Conservation (phyloP, 2,113 vertebrate species). For the Physeter macrocephalus region DNA sequence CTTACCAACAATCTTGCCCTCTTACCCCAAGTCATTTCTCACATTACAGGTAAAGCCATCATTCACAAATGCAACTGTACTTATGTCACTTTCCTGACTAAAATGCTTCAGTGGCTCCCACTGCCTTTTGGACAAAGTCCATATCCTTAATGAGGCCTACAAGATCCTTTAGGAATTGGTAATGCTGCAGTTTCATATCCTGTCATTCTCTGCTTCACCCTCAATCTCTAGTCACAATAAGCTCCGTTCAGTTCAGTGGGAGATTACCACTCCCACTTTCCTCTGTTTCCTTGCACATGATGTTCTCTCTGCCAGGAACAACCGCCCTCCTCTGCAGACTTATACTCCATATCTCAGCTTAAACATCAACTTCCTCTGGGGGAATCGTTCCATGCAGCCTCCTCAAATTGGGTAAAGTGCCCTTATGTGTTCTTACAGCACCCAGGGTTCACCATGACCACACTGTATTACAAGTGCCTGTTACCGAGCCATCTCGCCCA, state of each 20-base stretch:
- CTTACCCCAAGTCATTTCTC: neutral
- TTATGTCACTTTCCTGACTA: neutral
- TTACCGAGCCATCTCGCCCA: neutral
- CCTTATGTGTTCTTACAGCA: neutral
- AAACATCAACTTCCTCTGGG: neutral
- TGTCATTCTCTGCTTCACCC: neutral
- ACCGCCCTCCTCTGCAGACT: neutral
- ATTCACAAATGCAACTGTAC: neutral
- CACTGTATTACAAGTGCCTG: neutral
- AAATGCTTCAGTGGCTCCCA: neutral
- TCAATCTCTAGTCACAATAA: constrained; percentile 15
- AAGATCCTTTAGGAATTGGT: neutral
- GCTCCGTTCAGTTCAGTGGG: constrained; percentile 16
- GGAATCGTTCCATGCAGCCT: neutral
- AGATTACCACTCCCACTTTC: neutral
- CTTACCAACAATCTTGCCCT: neutral
- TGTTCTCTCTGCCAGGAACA: constrained; percentile 24
- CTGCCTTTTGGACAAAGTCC: neutral
- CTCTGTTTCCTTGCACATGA: neutral
- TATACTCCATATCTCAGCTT: neutral
- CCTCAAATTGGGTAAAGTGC: neutral
- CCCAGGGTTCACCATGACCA: neutral
- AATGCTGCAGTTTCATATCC: constrained; percentile 25
- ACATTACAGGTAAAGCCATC: neutral
- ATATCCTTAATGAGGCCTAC: neutral